phyloP scores from a whole-genome alignment of 2,797 vertebrate species.

The Acipenser oxyrinchus region DNA sequence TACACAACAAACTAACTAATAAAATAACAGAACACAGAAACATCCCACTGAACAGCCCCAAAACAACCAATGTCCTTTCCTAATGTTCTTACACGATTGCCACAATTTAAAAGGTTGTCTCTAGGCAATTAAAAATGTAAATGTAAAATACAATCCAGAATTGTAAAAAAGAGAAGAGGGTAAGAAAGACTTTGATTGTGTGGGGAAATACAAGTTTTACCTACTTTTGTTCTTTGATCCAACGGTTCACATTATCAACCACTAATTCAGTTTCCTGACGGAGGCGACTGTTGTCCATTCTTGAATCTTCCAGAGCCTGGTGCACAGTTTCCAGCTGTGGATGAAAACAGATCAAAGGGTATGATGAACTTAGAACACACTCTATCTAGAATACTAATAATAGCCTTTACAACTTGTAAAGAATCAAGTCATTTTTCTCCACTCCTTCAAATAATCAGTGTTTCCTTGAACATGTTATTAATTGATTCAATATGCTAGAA shows the following conservation, averaged over 20 bases:
- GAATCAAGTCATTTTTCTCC: conserved; percentile 77
- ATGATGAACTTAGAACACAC: conserved; percentile 59
- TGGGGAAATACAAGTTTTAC: conserved; percentile 27
- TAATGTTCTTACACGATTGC: too few relatives aligned
- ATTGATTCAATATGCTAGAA: conserved; percentile 79
- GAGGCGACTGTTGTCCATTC: conserved; percentile 62
- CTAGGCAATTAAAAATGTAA: too few relatives aligned
- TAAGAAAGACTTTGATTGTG: too few relatives aligned
- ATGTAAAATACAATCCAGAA: too few relatives aligned
- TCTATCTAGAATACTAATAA: conserved; percentile 72
- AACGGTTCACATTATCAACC: conserved; percentile 70
- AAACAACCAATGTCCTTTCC: too few relatives aligned
- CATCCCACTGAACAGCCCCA: too few relatives aligned
- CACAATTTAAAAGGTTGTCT: too few relatives aligned
- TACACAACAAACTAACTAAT: too few relatives aligned
- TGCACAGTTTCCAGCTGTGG: conserved; percentile 64
- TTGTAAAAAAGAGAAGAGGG: too few relatives aligned
- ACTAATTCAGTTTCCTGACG: conserved; percentile 71
- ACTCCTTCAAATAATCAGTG: conserved; percentile 75
- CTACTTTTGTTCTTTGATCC: conserved; percentile 77
- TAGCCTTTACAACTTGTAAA: conserved; percentile 70
- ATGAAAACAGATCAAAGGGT: conserved; percentile 65
- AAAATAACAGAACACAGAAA: too few relatives aligned
- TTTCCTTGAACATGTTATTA: conserved; percentile 83
- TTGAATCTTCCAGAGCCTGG: conserved; percentile 55